Percentiles rank a stretch among this genome's conserved stretches.
Evolutionary conservation across 2,888 invertebrate species (phyloP).

Genomic region (Panopea generosa): DNA sequence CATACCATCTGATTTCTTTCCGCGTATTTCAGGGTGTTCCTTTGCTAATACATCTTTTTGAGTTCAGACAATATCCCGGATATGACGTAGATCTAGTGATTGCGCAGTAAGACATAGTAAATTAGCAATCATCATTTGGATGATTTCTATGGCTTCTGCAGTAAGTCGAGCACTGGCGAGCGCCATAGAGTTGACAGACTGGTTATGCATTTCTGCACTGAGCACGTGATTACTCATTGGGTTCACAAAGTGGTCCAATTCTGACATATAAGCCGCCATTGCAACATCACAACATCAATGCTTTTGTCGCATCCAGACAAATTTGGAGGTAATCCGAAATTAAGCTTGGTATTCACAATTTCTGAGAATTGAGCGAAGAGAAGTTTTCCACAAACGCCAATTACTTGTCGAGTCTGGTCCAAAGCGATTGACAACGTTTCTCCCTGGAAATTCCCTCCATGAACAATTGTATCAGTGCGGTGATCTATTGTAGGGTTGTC

Average conservation of each 20-base stretch:
- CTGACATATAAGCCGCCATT: constrained; percentile 71
- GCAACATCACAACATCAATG: constrained; percentile 67
- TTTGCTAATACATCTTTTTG: constrained; percentile 8
- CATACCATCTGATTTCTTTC: constrained; percentile 26
- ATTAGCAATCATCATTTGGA: constrained; percentile 70
- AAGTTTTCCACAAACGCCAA: constrained; percentile 73
- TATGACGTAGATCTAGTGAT: constrained; percentile 32
- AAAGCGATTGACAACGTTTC: constrained; percentile 41
- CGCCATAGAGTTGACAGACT: constrained; percentile 73
- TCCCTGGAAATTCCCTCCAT: constrained; percentile 39
- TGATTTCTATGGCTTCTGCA: constrained; percentile 54
- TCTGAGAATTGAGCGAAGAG: constrained; percentile 72
- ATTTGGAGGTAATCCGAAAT: constrained; percentile 71
- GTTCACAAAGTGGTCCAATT: constrained; percentile 67
- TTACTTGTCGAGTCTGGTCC: constrained; percentile 69
- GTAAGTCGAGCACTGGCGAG: constrained; percentile 62
- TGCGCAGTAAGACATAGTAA: constrained; percentile 1
- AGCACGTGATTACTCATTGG: constrained; percentile 72
- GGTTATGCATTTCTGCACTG: constrained; percentile 74
- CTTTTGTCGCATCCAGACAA: constrained; percentile 64
- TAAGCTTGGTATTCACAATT: constrained; percentile 67
- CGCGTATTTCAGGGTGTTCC: not conserved
- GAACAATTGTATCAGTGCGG: constrained; percentile 20
- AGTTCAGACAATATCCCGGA: constrained; percentile 18
- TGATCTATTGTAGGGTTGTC: constrained; percentile 51